Percentiles rank a stretch among this genome's conserved stretches.
These are phyloP conservation scores for Gavia stellata DNA, from an alignment of 2,113 vertebrate genomes.

Conservation along the genomic window DNA sequence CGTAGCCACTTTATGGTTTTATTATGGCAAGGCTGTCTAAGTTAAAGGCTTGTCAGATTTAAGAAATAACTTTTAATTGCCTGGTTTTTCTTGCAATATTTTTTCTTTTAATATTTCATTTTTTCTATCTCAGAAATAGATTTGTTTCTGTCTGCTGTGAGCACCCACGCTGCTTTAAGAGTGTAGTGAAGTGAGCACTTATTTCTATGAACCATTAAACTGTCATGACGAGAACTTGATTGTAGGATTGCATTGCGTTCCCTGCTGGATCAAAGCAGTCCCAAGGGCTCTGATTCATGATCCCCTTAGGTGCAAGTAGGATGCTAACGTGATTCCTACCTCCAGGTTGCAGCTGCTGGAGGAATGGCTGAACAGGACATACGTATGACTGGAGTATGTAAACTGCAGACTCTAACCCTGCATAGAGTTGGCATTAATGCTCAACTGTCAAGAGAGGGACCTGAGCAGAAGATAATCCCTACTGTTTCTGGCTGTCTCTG, in stretches of 20 bases:
- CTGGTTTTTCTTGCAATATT: not conserved
- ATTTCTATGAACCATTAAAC: slow-evolving; percentile 13
- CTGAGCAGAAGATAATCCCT: not conserved
- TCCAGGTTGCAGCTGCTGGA: not conserved
- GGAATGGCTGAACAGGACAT: not conserved
- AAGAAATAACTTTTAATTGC: slow-evolving; percentile 13
- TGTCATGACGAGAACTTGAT: not conserved
- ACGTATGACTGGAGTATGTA: not conserved
- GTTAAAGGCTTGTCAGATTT: not conserved
- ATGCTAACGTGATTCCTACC: not conserved
- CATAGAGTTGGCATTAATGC: not conserved
- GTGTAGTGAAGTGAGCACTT: not conserved
- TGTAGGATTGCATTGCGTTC: not conserved
- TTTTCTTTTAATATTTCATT: not conserved
- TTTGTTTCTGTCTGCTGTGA: slow-evolving; percentile 14
- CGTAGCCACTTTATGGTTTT: not conserved
- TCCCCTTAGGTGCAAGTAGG: not conserved
- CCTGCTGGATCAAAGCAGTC: not conserved
- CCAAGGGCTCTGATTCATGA: not conserved
- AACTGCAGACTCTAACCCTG: fast-evolving
- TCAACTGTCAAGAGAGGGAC: not conserved
- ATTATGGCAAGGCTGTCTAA: not conserved
- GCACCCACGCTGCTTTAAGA: not conserved
- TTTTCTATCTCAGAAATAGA: not conserved
- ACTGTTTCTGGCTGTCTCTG: not conserved